Evolutionary conservation across 2,888 invertebrate genomes (phyloP), one percentile per base, ranked within the genome.

Genomic region (Phortica magna): DNA sequence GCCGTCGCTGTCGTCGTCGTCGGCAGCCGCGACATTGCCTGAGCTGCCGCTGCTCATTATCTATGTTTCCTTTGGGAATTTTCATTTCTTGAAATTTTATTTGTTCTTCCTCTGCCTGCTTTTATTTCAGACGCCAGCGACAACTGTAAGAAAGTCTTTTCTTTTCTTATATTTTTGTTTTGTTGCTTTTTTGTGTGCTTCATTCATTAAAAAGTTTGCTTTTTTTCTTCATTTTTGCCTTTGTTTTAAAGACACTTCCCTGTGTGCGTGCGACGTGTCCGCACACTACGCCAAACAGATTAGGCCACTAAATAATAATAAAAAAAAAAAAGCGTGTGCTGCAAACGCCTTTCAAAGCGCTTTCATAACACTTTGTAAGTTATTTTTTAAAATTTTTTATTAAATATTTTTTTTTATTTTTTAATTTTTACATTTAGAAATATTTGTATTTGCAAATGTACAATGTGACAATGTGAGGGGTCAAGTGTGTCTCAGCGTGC

Each of bases 61-160:
- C 88, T 86, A 86, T 86, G 86, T 84, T 88, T 86, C 86, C 86
- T 88, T 86, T 86, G 86, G 86, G 86, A 86, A 87, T 86, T 86
- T 87, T 88, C 86, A 86, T 88, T 88, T 86, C 67, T 53, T 74
- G 39, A 74, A 65, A 48, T 85, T 88, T 87, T 87, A 55, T 81
- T 83, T 79, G 67, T 72, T 14, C n/a, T 22, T 81, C 77, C 75
- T 81, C 68, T 75, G 78, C 74, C 53, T 61, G 76, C 76, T 76
- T 88, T 84, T 83, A 81, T 87, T 88, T 80, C 81, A 31, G 72
- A 76, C 71, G 75, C n/a, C 67, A 59, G 74, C 55, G 64, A 42
- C 74, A 70, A 43, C 22, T 17, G 19, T 73, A 76, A 82, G 75
- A 31, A 78, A 77, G 61, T 48, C 19, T 61, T 22, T 61, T 61